A percentile compares a stretch with the other conserved stretches of the same genome.
These are phyloP conservation scores for Coracopsis vasa DNA, from an alignment of 2,113 vertebrate genomes.

Conservation along the genomic window DNA sequence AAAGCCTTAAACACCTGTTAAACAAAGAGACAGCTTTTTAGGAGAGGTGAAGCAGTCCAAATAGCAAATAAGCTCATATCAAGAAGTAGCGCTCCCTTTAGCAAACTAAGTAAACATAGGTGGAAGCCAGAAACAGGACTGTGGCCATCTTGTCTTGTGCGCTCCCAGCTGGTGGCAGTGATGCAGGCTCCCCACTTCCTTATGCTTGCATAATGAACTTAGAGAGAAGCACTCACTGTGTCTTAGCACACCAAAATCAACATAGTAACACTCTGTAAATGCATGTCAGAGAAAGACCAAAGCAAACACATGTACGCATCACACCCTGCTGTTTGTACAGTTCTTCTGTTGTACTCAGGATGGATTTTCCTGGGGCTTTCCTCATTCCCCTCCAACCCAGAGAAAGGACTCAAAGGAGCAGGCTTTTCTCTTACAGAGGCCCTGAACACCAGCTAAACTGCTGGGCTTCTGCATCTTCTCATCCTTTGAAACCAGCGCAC, in stretches of 20 bases:
- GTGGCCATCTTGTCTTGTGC: not conserved
- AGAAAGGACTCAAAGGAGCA: not conserved
- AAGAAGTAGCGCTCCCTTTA: not conserved
- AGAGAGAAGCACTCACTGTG: not conserved
- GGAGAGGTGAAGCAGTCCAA: not conserved
- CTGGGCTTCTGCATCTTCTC: not conserved
- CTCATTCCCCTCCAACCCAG: not conserved
- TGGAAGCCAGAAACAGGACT: not conserved
- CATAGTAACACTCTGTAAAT: not conserved
- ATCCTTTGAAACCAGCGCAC: not conserved
- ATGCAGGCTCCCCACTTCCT: not conserved
- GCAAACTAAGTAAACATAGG: not conserved
- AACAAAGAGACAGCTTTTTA: not conserved
- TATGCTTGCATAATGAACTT: not conserved
- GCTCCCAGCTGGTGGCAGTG: not conserved
- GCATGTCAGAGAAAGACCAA: not conserved
- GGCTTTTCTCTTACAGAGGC: not conserved
- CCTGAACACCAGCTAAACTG: not conserved
- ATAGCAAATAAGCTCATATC: not conserved
- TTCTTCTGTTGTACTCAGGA: accelerated
- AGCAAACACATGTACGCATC: not conserved
- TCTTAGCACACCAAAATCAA: not conserved
- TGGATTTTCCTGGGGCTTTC: not conserved
- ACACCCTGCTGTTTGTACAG: not conserved
- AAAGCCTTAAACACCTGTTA: not conserved